Conservation (phyloP, 2,888 invertebrate genomes). For the Auanema freiburgensis region DNA sequence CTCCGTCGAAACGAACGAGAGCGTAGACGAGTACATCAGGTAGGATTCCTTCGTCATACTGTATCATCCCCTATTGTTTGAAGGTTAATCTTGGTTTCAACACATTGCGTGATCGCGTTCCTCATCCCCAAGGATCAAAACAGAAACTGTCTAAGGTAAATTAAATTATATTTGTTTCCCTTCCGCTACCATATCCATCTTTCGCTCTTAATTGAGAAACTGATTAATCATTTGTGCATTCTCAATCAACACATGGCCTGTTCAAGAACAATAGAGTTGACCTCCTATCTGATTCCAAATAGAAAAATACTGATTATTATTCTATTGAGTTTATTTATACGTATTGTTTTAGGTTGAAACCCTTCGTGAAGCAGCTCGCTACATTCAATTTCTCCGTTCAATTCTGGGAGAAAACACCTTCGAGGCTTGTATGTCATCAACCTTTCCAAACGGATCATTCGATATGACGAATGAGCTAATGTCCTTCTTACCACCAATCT, state of each 20-base stretch:
- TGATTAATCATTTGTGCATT: slow-evolving; percentile 1
- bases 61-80: slow-evolving; percentile 5
- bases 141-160: slow-evolving; percentile 36
- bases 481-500: slow-evolving; percentile 9
- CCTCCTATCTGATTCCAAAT: slow-evolving; percentile 1
- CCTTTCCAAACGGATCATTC: background rate
- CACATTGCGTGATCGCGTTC: slow-evolving; percentile 27
- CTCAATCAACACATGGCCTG: background rate
- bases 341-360: slow-evolving; percentile 37
- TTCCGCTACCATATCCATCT: too few relatives aligned
- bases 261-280: background rate
- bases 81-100: slow-evolving; percentile 44
- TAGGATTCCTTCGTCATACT: slow-evolving; percentile 6
- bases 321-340: too few relatives aligned
- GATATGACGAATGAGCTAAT: too few relatives aligned
- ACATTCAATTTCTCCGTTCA: slow-evolving; percentile 33
- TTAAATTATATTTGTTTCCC: background rate
- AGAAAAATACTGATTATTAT: background rate
- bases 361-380: slow-evolving; percentile 39
- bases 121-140: slow-evolving; percentile 22
- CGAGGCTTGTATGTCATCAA: slow-evolving; percentile 3
- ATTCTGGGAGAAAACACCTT: slow-evolving; percentile 23
- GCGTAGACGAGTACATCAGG: slow-evolving; percentile 39
- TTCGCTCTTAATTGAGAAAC: background rate
- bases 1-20: slow-evolving; percentile 37